A percentile compares a stretch with the other conserved stretches of the same genome.
Conservation (phyloP, 2,113 vertebrate genomes). For the Gallinago jamesoni region DNA sequence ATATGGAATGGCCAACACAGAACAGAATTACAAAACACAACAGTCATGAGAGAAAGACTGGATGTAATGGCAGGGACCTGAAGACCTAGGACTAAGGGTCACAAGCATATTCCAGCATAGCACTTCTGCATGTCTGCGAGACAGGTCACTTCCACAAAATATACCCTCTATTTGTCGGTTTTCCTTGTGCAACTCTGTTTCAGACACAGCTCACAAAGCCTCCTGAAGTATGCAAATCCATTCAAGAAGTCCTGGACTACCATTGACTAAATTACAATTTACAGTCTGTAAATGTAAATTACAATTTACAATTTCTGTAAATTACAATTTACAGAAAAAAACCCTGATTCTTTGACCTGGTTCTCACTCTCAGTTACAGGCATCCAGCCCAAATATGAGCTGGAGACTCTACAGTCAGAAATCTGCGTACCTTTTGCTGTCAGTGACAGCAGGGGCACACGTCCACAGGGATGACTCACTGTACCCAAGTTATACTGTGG, state of each 20-base stretch:
- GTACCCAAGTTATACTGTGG: too few species aligned
- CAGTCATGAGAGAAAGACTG: neutral
- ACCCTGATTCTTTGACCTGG: neutral
- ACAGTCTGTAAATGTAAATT: neutral
- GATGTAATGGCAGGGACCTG: neutral
- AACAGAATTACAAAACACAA: neutral
- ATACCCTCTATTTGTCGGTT: neutral
- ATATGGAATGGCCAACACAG: neutral
- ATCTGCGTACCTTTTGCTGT: neutral
- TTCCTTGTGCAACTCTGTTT: neutral
- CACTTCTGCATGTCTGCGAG: neutral
- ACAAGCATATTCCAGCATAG: neutral
- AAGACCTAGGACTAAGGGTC: neutral
- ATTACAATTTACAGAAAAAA: neutral
- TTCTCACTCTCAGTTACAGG: neutral
- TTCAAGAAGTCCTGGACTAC: neutral
- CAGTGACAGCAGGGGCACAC: neutral
- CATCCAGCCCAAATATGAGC: neutral
- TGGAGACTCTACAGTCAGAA: neutral
- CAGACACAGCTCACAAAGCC: neutral
- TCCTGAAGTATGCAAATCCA: neutral
- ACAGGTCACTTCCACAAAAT: neutral
- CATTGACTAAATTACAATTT: neutral
- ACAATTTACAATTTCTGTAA: neutral
- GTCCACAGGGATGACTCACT: neutral